A percentile compares a stretch with the other conserved stretches of the same genome.
Conservation (phyloP, 2,797 vertebrate genomes). For the Gymnoscopelus microlampas region DNA sequence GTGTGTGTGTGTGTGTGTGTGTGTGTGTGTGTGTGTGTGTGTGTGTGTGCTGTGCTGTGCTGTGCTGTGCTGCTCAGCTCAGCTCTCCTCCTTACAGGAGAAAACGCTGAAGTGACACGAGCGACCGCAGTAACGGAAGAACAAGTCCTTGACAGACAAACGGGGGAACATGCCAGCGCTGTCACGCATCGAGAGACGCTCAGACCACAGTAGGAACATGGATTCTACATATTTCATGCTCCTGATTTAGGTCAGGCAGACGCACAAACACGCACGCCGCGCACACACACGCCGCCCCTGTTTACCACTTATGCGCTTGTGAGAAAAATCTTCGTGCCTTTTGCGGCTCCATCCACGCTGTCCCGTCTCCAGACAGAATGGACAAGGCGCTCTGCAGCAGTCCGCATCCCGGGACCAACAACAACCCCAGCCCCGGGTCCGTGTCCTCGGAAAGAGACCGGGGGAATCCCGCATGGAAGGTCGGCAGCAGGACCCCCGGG, state of each 20-base stretch:
- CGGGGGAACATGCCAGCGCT: slow-evolving; percentile 64
- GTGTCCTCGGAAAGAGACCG: slow-evolving; percentile 55
- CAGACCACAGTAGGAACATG: slow-evolving; percentile 37
- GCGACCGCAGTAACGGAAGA: slow-evolving; percentile 57
- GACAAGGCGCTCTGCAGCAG: slow-evolving; percentile 76
- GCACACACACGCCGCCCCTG: slow-evolving; percentile 21
- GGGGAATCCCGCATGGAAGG: slow-evolving; percentile 65
- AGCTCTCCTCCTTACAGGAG: slow-evolving; percentile 52
- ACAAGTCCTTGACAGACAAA: slow-evolving; percentile 17
- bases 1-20: too few species aligned
- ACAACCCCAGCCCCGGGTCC: slow-evolving; percentile 45
- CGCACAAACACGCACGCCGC: too few species aligned
- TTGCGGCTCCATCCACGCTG: slow-evolving; percentile 39
- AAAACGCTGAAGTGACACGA: slow-evolving; percentile 57
- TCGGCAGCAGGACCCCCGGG: slow-evolving; percentile 53
- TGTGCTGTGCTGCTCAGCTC: too few species aligned
- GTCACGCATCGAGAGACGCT: slow-evolving; percentile 48
- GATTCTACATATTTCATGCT: slow-evolving; percentile 32
- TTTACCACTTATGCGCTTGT: slow-evolving; percentile 62
- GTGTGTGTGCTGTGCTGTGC: too few species aligned
- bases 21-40: too few species aligned
- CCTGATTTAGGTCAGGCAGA: slow-evolving; percentile 45
- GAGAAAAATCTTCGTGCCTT: slow-evolving; percentile 32
- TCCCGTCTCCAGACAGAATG: slow-evolving; percentile 78
- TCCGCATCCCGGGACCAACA: slow-evolving; percentile 67